These are phyloP conservation scores for Bettongia penicillata DNA, from an alignment of 2,113 vertebrate genomes.

Conservation along the genomic window DNA sequence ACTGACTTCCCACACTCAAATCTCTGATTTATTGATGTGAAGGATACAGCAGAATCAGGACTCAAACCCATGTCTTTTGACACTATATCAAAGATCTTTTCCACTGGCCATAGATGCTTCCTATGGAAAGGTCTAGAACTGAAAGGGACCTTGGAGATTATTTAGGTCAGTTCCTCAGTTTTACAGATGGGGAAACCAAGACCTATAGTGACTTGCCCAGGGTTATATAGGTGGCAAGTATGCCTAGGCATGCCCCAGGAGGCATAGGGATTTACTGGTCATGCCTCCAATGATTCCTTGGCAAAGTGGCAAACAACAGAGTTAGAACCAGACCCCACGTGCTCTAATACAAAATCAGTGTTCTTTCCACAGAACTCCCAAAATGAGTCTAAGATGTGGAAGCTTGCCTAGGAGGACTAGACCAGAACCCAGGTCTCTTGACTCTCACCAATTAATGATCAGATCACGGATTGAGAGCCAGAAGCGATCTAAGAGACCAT, in stretches of 20 bases:
- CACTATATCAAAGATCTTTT: background rate
- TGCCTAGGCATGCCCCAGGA: background rate
- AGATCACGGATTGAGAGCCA: background rate
- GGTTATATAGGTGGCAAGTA: background rate
- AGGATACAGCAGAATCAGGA: background rate
- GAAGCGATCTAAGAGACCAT: background rate
- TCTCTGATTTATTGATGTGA: background rate
- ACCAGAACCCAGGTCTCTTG: background rate
- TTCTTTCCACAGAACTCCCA: background rate
- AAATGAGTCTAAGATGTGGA: background rate
- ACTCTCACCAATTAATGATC: background rate
- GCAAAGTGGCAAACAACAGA: background rate
- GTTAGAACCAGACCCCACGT: background rate
- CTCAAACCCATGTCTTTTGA: background rate
- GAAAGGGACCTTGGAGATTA: background rate
- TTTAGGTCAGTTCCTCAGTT: background rate
- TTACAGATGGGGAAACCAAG: background rate
- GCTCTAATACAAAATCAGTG: background rate
- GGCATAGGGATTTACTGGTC: background rate
- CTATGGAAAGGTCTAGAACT: background rate
- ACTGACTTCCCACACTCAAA: background rate
- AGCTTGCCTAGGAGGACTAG: background rate
- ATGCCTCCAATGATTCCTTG: background rate
- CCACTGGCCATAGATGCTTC: background rate
- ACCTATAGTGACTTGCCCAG: background rate